A percentile compares a stretch with the other conserved stretches of the same genome.
phyloP scores from a whole-genome alignment of 1,140 invertebrate species.

The Dryas iulia region DNA sequence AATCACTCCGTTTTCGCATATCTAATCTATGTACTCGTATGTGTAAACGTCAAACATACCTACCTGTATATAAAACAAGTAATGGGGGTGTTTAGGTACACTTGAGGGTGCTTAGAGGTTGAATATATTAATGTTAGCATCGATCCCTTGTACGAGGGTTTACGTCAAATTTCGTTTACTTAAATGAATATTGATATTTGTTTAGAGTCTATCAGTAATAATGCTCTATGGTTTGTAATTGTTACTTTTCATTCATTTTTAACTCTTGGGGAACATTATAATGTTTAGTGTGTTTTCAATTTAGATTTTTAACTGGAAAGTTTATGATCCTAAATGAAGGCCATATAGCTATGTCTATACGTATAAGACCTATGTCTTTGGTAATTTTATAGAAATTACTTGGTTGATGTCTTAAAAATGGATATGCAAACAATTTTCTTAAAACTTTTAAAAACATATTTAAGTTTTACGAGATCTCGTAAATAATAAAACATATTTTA shows the following conservation, averaged over 20 bases:
- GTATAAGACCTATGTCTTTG: too few species aligned
- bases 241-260: neutral
- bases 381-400: too few species aligned
- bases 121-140: slow-evolving; percentile 69
- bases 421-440: too few species aligned
- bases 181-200: slow-evolving; percentile 6
- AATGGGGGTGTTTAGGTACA: slow-evolving; percentile 44
- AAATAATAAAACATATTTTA: too few species aligned
- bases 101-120: slow-evolving; percentile 57
- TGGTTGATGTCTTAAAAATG: too few species aligned
- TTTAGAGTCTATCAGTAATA: neutral
- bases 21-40: neutral
- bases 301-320: too few species aligned
- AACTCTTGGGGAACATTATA: too few species aligned
- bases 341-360: too few species aligned
- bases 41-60: neutral
- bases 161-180: slow-evolving; percentile 47
- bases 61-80: slow-evolving; percentile 11
- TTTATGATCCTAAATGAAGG: too few species aligned
- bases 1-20: neutral
- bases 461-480: too few species aligned
- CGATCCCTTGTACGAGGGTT: slow-evolving; percentile 35
- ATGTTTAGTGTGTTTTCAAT: too few species aligned
- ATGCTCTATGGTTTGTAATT: neutral
- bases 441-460: too few species aligned